Conservation (phyloP, 1,140 invertebrate genomes). For the Geopemphigus sp. region DNA sequence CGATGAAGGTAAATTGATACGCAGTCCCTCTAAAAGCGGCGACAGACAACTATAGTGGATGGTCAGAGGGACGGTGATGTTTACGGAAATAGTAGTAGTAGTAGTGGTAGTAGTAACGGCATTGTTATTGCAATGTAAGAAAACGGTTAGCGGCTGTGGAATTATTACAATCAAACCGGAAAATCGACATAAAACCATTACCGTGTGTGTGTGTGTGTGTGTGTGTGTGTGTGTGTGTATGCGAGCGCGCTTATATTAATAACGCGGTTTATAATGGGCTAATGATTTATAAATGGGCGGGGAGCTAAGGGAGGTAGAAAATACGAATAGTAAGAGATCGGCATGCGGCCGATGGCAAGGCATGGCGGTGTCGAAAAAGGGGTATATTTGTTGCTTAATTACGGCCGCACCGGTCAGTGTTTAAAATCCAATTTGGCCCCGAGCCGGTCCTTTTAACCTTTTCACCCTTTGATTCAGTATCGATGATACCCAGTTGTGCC, state of each 20-base stretch:
- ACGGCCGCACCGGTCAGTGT: constrained; percentile 48
- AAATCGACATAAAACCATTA: constrained; percentile 18
- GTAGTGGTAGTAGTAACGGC: not conserved
- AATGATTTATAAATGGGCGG: constrained; percentile 43
- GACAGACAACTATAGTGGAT: constrained; percentile 10
- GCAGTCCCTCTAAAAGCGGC: constrained; percentile 11
- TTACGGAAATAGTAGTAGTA: not conserved
- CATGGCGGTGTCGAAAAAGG: constrained; percentile 14
- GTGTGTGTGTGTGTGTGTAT: not conserved
- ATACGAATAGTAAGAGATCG: constrained; percentile 1
- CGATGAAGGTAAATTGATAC: no score
- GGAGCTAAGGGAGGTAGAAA: not conserved
- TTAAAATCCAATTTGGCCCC: constrained; percentile 47
- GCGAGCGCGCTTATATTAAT: constrained; percentile 21
- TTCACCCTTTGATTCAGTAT: constrained; percentile 45
- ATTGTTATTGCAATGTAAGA: constrained; percentile 20
- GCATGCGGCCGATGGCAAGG: constrained; percentile 7
- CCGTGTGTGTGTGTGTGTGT: no score
- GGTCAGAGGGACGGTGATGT: not conserved
- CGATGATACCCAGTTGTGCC: constrained; percentile 9
- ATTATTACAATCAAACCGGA: constrained; percentile 31
- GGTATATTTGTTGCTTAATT: constrained; percentile 49
- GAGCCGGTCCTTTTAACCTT: constrained; percentile 43
- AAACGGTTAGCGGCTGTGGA: not conserved
- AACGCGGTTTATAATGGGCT: constrained; percentile 45